Evolutionary conservation across 2,797 vertebrate genomes (phyloP), one percentile per base, ranked within the genome.

Genomic region (Lateolabrax maculatus): DNA sequence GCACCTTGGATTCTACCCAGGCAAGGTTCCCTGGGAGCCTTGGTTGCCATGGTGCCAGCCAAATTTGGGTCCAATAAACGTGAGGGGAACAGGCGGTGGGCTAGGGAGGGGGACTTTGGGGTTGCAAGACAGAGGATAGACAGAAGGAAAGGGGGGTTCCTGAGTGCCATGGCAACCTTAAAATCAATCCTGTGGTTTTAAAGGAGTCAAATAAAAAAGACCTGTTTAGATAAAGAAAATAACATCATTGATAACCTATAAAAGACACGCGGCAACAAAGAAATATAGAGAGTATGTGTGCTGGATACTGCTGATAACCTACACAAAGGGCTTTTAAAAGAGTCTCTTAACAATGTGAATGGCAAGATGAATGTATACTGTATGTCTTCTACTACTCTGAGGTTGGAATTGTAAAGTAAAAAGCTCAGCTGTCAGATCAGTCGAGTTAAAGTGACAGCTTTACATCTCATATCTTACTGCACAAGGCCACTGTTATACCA

Each of bases 1-100:
- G 89, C 91, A 92, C 92, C 91, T 94, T 95, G 94, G 95, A 95
- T 85, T 82, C 81, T 79, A 83, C 94, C 93, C 94, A 95, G 94
- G 87, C 91, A 90, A 93, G 93, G 93, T 94, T 95, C 94, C 93
- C 91, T 90, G 88, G 89, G 94, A 95, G 91, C 88, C 90, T 58
- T 75, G 87, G 95, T 95, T 95, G 92, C 94, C 94, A 95, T 96
- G 95, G 94, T 88, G 88, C 92, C 94, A 94, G 93, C 91, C 92
- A 86, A 94, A 95, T 94, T 93, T 87, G 89, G 91, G 92, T 90
- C 94, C 94, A 94, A 95, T 93, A 91, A 92, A 92, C 75, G 84
- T 83, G 85, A 90, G 84, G 83, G 84, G 84, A 91, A 89, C 89
- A 88, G 87, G 93, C 84, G 83, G 91, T 64, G 80, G 84, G 85